Conservation (phyloP, 2,113 vertebrate species). For the Ascaphus truei region DNA sequence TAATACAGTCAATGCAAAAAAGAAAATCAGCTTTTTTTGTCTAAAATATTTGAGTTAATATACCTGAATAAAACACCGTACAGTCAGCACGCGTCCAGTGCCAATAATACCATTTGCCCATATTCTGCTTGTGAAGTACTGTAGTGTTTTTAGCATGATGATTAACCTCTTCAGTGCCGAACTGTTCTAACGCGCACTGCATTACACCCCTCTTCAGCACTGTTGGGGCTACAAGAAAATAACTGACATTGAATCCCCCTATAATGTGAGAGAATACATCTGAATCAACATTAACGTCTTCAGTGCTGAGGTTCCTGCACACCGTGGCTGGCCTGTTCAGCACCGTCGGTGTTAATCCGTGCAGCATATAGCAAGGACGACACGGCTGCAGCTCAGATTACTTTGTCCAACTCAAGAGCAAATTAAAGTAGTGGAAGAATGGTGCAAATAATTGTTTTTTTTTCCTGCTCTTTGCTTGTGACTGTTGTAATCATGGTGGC, state of each 20-base stretch:
- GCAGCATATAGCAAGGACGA: slow-evolving; percentile 56
- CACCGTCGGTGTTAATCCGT: slow-evolving; percentile 23
- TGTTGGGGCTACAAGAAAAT: not conserved
- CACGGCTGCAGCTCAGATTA: slow-evolving; percentile 51
- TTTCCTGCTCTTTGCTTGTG: slow-evolving; percentile 80
- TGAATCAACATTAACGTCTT: slow-evolving; percentile 5
- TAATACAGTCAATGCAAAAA: no score
- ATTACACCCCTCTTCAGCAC: no score
- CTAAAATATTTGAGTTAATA: no score
- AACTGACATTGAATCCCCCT: not conserved
- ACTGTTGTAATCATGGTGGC: slow-evolving; percentile 95
- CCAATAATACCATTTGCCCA: no score
- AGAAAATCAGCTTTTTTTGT: no score
- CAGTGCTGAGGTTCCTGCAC: not conserved
- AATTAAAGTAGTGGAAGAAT: slow-evolving; percentile 71
- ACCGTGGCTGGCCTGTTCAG: not conserved
- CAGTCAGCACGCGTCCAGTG: no score
- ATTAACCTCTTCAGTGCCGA: no score
- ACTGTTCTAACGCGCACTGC: no score
- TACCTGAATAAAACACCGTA: no score
- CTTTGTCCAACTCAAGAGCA: slow-evolving; percentile 65
- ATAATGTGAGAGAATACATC: not conserved
- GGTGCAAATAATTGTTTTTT: slow-evolving; percentile 77
- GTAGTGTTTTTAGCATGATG: no score
- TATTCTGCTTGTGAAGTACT: no score